These are phyloP conservation scores for Malurus splendens DNA, from an alignment of 2,797 vertebrate species.

Conservation along the genomic window DNA sequence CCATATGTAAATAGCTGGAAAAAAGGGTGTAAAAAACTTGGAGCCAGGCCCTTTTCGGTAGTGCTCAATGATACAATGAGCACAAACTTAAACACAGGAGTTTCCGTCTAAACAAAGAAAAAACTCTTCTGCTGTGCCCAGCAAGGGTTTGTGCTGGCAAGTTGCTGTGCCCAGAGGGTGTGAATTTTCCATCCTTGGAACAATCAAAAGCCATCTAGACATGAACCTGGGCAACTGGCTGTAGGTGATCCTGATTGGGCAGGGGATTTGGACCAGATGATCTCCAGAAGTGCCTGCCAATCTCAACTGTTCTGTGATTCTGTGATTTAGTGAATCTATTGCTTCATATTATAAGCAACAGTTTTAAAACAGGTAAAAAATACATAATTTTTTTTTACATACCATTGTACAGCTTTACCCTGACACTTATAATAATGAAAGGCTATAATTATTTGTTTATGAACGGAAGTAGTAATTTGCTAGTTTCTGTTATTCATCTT, in stretches of 20 bases:
- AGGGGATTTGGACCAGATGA: background rate
- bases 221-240: background rate
- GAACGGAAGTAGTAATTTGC: background rate
- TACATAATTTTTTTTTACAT: background rate
- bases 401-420: background rate
- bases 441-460: background rate
- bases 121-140: background rate
- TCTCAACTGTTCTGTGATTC: background rate
- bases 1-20: rapidly evolving
- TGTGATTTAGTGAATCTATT: background rate
- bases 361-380: background rate
- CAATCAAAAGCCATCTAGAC: background rate
- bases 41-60: background rate
- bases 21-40: background rate
- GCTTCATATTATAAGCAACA: background rate
- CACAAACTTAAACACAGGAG: background rate
- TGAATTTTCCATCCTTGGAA: background rate
- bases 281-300: background rate
- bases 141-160: background rate
- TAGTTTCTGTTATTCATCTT: background rate
- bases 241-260: background rate
- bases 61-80: background rate
- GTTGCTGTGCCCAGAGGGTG: rapidly evolving
- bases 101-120: background rate
- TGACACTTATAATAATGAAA: background rate